Conservation (phyloP, 2,797 vertebrate genomes). For the Anguilla marmorata region DNA sequence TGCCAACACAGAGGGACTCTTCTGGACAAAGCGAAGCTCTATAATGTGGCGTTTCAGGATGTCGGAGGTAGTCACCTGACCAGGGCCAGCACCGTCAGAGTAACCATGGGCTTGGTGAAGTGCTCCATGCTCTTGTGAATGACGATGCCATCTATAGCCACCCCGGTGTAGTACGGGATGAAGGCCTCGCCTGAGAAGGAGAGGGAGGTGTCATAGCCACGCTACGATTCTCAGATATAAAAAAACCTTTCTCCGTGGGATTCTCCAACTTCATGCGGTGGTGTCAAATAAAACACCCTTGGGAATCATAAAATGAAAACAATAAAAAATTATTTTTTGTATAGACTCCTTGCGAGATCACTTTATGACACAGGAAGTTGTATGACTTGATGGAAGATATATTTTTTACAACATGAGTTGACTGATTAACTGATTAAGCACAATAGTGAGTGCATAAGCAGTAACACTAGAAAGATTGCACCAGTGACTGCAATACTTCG, state of each 20-base stretch:
- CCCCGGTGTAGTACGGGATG: conserved; percentile 87
- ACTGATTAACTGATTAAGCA: neutral
- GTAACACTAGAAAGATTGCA: neutral
- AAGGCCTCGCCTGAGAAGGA: conserved; percentile 83
- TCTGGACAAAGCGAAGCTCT: neutral
- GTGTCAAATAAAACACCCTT: neutral
- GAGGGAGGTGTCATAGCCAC: neutral
- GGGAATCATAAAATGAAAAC: neutral
- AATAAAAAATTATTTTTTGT: neutral
- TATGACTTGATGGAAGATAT: neutral
- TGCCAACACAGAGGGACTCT: neutral
- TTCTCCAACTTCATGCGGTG: neutral
- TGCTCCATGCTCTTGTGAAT: conserved; percentile 86
- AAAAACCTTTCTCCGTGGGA: neutral
- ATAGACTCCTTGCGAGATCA: neutral
- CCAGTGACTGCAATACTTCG: neutral
- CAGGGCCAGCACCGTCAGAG: conserved; percentile 75
- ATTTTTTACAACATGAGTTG: neutral
- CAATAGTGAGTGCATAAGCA: neutral
- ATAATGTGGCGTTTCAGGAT: neutral
- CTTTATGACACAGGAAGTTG: neutral
- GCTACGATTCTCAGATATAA: neutral
- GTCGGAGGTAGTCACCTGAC: conserved; percentile 71
- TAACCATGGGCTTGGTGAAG: conserved; percentile 77
- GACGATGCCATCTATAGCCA: conserved; percentile 87